Base-by-base conservation (phyloP, 2,888 invertebrate species). In the Drosophila lacicola region DNA sequence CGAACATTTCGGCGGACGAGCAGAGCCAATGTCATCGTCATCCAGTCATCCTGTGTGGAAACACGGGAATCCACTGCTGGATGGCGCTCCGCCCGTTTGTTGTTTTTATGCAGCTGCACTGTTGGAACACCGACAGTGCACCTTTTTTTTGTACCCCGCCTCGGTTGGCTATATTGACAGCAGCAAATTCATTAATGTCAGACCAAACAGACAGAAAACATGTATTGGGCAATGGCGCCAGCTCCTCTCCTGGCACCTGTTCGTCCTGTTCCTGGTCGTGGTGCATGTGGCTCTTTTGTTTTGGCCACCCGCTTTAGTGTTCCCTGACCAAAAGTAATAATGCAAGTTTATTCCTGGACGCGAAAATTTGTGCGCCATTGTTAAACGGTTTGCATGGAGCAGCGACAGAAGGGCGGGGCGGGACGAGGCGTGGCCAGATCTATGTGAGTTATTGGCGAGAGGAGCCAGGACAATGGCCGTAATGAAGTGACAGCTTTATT, bases 401-500 rank as follows among this genome's bases (percentile, higher is more conserved):
- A 41, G 19, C 39, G n/a, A 29, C 13, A 45, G 17, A 4, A 19
- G 41, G 42, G 11, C 17, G 61, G 19, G 13, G n/a, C 11, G 19
- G 4, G n/a, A 41, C 8, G 9, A 2, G 21, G 33, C 8, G 37
- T 3, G 21, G 21, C 6, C 6, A 50, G 63, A 3, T 41, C 65
- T 46, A 46, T 25, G 74, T 83, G 83, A 86, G 83, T 81, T 83
- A 86, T 86, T 56, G 76, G 58, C 72, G 62, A 72, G 50, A 54
- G 60, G 36, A 69, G 76, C 60, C 64, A 58, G 69, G 85, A 72
- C 69, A 76, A 87, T 76, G 70, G 67, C 70, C 76, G 88, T 86
- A 86, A 86, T 88, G 86, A 86, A 86, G 86, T 85, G 88, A 88
- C 88, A 81, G 81, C 80, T 88, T 86, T 88, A 86, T 86, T 86